Base-by-base conservation (phyloP, 2,113 vertebrate species). In the Hippocampus mohnikei region DNA sequence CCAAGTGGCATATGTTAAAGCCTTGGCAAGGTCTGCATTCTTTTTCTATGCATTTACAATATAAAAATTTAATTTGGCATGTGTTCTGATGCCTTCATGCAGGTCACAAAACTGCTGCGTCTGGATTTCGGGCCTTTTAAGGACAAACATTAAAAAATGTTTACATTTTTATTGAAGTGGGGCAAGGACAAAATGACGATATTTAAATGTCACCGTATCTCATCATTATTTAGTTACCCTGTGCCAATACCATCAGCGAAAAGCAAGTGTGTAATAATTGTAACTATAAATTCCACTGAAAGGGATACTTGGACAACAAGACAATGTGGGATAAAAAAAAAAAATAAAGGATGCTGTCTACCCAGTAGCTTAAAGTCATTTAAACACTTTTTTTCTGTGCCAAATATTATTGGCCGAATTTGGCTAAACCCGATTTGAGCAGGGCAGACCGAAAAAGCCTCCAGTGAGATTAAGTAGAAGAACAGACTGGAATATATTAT, bases 211-310 rank as follows among this genome's bases (percentile, higher is more conserved):
- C 84, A 78, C 65, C 69, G 53, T 21, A 70, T 84, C 84, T 88
- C 80, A 92, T 89, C 79, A 77, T 71, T 82, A 90, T 90, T 88
- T 41, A 50, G 33, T 61, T 76, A 40, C 27, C 65, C 62, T 81
- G 76, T 84, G 81, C 78, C 80, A 81, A 88, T 79, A 81, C 79
- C 79, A 84, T 85, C 79, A 73, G 53, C 79, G 82, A 90, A 89
- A 89, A 91, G 84, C 78, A 82, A 83, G 81, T 61, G 67, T 70
- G 53, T 77, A 82, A 78, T 91, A 87, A 91, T 91, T 91, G 79
- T 81, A 82, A 85, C 87, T 85, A 90, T 90, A 88, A 85, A 74
- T 87, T 88, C 84, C 76, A 84, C 87, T 40, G 33, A 55, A 68
- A 53, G 52, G n/a, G 1, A n/a, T 29, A 8, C 27, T 29, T 53